phyloP scores from a whole-genome alignment of 2,888 invertebrate genomes.

The Ornithoptera priamus region DNA sequence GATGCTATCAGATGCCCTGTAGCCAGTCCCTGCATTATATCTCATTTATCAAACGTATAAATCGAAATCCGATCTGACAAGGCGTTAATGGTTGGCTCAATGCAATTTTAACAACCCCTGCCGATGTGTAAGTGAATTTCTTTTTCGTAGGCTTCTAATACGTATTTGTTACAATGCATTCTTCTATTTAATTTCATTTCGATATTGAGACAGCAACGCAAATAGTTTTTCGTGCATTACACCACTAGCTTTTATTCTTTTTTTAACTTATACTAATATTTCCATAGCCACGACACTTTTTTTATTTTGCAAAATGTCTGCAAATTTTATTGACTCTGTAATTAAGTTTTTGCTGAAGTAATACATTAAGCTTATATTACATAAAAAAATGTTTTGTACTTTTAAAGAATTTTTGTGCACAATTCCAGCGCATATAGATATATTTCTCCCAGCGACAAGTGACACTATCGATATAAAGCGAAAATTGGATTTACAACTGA shows the following conservation, averaged over 20 bases:
- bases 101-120: conserved; percentile 78
- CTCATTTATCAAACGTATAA: conserved; percentile 74
- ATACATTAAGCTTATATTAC: background rate
- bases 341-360: background rate
- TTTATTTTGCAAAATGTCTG: too few species aligned
- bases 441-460: conserved; percentile 59
- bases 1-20: conserved; percentile 5
- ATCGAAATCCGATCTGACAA: conserved; percentile 79
- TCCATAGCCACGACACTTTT: background rate
- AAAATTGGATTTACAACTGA: conserved; percentile 79
- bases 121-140: conserved; percentile 64
- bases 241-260: background rate
- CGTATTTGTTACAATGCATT: conserved; percentile 36
- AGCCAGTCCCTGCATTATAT: conserved; percentile 50
- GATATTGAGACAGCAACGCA: background rate
- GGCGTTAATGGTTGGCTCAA: conserved; percentile 78
- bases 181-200: conserved; percentile 25
- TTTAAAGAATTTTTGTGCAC: conserved; percentile 9
- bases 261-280: background rate
- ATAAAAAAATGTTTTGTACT: background rate
- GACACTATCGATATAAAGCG: conserved; percentile 74
- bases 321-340: too few species aligned
- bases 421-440: conserved; percentile 27
- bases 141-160: conserved; percentile 42
- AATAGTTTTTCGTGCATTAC: background rate